Conservation (phyloP, 2,888 invertebrate genomes). For the Cataglyphis cursor region DNA sequence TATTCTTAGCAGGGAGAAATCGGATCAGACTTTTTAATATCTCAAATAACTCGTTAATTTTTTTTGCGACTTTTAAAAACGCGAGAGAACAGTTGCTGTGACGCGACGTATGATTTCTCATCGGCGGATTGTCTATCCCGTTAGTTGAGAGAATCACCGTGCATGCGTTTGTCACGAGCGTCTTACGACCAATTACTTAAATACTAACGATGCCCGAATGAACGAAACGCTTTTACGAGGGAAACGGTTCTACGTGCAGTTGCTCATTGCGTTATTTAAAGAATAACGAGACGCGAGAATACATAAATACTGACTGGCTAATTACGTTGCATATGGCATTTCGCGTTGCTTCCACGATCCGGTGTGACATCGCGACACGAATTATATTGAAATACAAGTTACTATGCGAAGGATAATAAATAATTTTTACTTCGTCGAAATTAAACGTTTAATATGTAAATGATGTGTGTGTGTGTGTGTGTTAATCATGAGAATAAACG, state of each 20-base stretch:
- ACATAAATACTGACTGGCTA: background rate
- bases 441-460: background rate
- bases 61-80: background rate
- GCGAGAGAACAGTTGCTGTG: constrained; percentile 13
- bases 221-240: constrained; percentile 25
- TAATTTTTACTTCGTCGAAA: background rate
- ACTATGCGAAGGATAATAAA: constrained; percentile 8
- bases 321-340: background rate
- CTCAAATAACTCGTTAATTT: background rate
- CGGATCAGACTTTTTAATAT: background rate
- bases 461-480: background rate
- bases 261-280: constrained; percentile 18
- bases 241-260: background rate
- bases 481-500: background rate
- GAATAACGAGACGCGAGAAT: constrained; percentile 32
- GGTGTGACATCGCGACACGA: background rate
- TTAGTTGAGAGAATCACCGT: constrained; percentile 1
- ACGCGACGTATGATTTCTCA: constrained; percentile 7
- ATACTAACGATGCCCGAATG: constrained; percentile 15
- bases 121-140: constrained; percentile 11
- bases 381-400: background rate
- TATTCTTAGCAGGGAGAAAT: background rate
- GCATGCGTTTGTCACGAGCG: constrained; percentile 17
- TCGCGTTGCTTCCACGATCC: constrained; percentile 15
- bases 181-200: constrained; percentile 42